Base-by-base conservation (phyloP, 2,797 vertebrate genomes). In the Podarcis siculus region DNA sequence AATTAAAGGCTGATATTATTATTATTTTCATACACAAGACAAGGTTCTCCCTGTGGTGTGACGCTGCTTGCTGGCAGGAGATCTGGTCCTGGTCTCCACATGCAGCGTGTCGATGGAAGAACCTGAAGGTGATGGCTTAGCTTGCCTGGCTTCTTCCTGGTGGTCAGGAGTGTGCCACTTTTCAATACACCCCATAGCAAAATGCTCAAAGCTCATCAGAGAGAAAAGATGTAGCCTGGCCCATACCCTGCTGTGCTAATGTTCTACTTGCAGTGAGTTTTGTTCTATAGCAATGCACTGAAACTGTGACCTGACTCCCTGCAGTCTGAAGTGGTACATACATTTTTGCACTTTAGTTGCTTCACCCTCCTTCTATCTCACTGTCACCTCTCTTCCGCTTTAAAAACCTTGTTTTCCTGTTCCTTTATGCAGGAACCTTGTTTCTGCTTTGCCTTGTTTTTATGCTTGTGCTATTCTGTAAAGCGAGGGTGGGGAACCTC, bases 1-100 rank as follows among this genome's bases (percentile, higher is more conserved):
- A 89, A 89, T 88, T 91, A 77, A 93, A 94, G 21, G 71, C 73
- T 61, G 1, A 10, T 83, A n/a, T 83, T 92, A 55, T 49, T 49
- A 15, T 55, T 88, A 86, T 87, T 67, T 61, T 71, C 86, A 88
- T 84, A 45, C 87, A 61, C 49, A 17, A 35, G 9, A 61, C 55
- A 58, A 21, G 3, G 21, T 81, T 81, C 12, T 15, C 8, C 32
- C 13, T 12, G 49, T 55, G 3, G 6, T 15, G 30, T 0, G 30
- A 8, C 35, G 2, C 27, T 15, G 49, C 15, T 79, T 4, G 3
- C 32, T 19, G 42, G 39, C 5, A 45, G 39, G 15, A 45, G 9
- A 49, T 30, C 13, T 78, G 27, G 6, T 10, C 15, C 2, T 3
- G 1, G 30, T 79, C 13, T 49, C 15, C 13, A 42, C 4, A 4